These are phyloP conservation scores for Aphyosemion australe DNA, from an alignment of 2,113 vertebrate genomes.

Conservation along the genomic window DNA sequence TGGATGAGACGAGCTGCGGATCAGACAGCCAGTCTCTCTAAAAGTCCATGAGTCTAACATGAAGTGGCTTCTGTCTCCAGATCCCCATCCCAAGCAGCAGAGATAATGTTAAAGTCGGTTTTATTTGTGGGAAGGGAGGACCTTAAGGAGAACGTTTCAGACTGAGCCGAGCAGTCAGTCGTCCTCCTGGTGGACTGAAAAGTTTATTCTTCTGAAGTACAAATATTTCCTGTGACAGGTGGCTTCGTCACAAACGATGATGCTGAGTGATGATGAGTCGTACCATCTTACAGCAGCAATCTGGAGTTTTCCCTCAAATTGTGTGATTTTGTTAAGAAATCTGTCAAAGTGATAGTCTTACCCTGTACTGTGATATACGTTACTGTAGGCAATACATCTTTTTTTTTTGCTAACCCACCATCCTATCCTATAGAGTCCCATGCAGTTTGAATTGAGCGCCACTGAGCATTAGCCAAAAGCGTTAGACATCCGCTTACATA, in stretches of 20 bases:
- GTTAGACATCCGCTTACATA: too few species aligned
- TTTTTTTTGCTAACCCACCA: too few species aligned
- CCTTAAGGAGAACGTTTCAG: constrained; percentile 4
- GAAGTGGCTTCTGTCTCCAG: background rate
- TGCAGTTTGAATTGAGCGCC: too few species aligned
- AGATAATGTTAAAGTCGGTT: background rate
- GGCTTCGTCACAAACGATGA: background rate
- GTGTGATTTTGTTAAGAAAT: too few species aligned
- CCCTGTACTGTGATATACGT: too few species aligned
- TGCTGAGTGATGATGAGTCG: constrained; percentile 4
- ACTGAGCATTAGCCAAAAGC: too few species aligned
- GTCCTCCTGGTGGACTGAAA: background rate
- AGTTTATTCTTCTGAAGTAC: background rate
- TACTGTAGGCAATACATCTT: too few species aligned
- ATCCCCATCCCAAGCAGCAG: constrained; percentile 2
- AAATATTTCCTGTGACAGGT: background rate
- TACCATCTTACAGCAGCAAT: background rate
- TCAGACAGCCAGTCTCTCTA: background rate
- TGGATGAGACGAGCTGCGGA: background rate
- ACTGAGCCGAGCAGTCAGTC: background rate
- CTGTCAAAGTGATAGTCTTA: too few species aligned
- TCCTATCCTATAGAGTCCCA: too few species aligned
- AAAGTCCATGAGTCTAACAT: background rate
- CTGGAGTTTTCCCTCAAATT: too few species aligned
- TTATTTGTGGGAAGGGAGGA: background rate